Base-by-base conservation (phyloP, 2,888 invertebrate species). In the Colletes collaris region DNA sequence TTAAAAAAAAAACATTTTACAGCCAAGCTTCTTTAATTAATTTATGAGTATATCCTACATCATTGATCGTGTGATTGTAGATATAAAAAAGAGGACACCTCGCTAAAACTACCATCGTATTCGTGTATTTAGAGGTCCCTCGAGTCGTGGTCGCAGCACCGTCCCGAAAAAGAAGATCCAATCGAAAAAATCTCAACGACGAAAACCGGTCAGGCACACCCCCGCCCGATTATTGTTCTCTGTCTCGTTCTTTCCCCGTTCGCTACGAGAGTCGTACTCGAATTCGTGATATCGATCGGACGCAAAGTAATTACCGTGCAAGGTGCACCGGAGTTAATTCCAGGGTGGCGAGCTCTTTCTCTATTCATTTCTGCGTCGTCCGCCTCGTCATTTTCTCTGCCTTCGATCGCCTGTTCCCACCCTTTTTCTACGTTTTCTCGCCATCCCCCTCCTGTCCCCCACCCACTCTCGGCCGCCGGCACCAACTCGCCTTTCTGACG, bases 311-410 rank as follows among this genome's bases (percentile, higher is more conserved):
- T 84, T 83, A 79, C 76, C 74, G 79, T 68, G 76, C 70, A 81
- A 72, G 79, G 72, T 74, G 78, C 49, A 58, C 77, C 59, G 53
- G 70, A 83, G 83, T 86, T 86, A 86, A 86, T 85, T 75, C 79
- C 73, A 10, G 66, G 53, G 68, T 62, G 76, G 63, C 68, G 53
- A 59, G 52, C 66, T 56, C 76, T 70, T 76, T 75, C 81, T 73
- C 66, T 78, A 74, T 74, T 79, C 80, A 72, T 84, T 80, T 81
- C 80, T 68, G 72, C 71, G 64, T 56, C 76, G 70, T 49, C 60
- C 71, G 59, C 53, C 71, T 71, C 79, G 81, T 81, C 81, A 81
- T 79, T 76, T 80, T 81, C 81, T 72, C 81, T 71, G 64, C 66
- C 75, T 71, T 76, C 79, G 71, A 68, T 67, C 63, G 67, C 58